phyloP scores from a whole-genome alignment of 1,140 invertebrate species.

The Drosophila tani region DNA sequence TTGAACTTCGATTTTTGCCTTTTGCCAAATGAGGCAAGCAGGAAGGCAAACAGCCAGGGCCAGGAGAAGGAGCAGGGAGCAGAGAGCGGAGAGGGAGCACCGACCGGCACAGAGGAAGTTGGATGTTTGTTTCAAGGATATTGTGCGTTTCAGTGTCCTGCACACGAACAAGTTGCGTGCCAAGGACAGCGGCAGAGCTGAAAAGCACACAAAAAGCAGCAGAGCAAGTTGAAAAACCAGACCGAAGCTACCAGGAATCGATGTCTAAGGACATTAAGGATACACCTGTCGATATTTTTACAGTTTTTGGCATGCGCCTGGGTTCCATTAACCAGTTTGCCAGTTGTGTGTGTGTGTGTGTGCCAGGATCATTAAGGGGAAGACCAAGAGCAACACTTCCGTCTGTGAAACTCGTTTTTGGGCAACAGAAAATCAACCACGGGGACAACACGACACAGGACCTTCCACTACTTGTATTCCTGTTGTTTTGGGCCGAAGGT shows the following conservation, averaged over 20 bases:
- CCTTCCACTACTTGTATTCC: constrained; percentile 33
- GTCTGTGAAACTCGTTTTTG: constrained; percentile 45
- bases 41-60: constrained; percentile 25
- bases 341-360: constrained; percentile 21
- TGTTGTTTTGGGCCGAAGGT: constrained; percentile 54
- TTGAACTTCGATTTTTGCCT: constrained; percentile 61
- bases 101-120: constrained; percentile 41
- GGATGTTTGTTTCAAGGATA: constrained; percentile 65
- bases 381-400: constrained; percentile 48
- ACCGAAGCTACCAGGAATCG: constrained; percentile 52
- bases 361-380: constrained; percentile 47
- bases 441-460: constrained; percentile 43
- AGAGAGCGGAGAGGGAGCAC: background rate
- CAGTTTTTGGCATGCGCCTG: constrained; percentile 76
- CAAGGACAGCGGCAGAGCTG: constrained; percentile 60
- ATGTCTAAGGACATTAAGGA: constrained; percentile 79
- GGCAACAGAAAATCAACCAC: background rate
- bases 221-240: constrained; percentile 17
- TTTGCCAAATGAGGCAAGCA: constrained; percentile 50
- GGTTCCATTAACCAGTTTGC: constrained; percentile 53
- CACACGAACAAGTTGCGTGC: constrained; percentile 70
- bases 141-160: constrained; percentile 68
- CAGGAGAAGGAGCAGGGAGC: background rate
- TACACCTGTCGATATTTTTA: constrained; percentile 83
- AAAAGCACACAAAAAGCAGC: constrained; percentile 31